Conservation (phyloP, 2,113 vertebrate genomes). For the Ailurus styani region DNA sequence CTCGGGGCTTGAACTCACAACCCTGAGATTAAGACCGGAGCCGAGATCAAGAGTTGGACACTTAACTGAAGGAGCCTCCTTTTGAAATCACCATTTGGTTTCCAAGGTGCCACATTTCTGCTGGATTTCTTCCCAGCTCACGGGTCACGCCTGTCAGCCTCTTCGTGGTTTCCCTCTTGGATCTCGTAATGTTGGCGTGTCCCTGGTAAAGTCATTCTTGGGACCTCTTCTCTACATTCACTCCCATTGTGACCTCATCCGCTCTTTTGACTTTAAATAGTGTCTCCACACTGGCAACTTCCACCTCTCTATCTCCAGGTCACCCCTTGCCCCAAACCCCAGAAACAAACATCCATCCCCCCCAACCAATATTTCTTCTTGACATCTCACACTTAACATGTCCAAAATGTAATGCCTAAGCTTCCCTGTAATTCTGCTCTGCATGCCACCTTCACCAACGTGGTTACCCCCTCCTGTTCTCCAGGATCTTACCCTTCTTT, state of each 20-base stretch:
- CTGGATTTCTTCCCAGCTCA: not conserved
- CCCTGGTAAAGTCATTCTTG: not conserved
- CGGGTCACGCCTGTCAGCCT: rapidly evolving
- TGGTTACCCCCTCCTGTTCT: rapidly evolving
- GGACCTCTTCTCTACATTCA: not conserved
- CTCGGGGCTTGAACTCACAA: not conserved
- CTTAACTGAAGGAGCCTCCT: not conserved
- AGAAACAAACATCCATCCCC: not conserved
- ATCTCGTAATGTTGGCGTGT: not conserved
- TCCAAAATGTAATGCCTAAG: not conserved
- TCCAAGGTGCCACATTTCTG: rapidly evolving
- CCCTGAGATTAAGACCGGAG: not conserved
- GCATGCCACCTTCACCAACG: too few relatives aligned
- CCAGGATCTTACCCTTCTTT: not conserved
- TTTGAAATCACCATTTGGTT: not conserved
- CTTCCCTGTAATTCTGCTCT: not conserved
- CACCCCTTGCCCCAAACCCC: not conserved
- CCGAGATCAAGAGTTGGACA: not conserved
- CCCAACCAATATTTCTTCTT: not conserved
- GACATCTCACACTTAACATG: not conserved
- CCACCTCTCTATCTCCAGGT: not conserved
- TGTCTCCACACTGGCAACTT: not conserved
- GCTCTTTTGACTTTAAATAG: not conserved
- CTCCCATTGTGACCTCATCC: not conserved
- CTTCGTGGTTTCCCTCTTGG: not conserved